Percentiles rank a stretch among this genome's conserved stretches.
These are phyloP conservation scores for Drosophila robusta DNA, from an alignment of 2,888 invertebrate genomes.

Conservation along the genomic window DNA sequence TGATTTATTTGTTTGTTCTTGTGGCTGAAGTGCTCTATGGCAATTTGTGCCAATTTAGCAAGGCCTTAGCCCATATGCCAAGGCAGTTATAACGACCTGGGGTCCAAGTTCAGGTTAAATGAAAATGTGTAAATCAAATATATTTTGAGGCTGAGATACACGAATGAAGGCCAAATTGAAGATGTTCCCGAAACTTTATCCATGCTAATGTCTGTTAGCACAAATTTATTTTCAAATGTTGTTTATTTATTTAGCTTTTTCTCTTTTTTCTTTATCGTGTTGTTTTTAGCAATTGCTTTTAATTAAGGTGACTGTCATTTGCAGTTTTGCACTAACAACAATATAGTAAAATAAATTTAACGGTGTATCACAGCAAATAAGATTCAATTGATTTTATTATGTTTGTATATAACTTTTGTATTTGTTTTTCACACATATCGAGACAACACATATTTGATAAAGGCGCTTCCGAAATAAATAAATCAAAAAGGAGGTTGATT, in stretches of 20 bases:
- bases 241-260: constrained; percentile 16
- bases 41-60: constrained; percentile 75
- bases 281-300: constrained; percentile 32
- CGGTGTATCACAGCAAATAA: constrained; percentile 57
- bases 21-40: constrained; percentile 35
- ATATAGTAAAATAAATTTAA: constrained; percentile 34
- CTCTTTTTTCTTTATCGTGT: constrained; percentile 9
- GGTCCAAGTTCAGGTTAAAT: constrained; percentile 30
- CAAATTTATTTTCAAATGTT: constrained; percentile 3
- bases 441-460: constrained; percentile 68
- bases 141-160: constrained; percentile 21
- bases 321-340: constrained; percentile 42
- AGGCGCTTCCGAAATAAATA: constrained; percentile 50
- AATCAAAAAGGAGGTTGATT: constrained; percentile 21
- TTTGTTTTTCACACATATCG: constrained; percentile 68
- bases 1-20: constrained; percentile 75
- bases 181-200: not conserved
- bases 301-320: constrained; percentile 37
- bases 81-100: constrained; percentile 36
- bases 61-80: constrained; percentile 30
- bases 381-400: constrained; percentile 39
- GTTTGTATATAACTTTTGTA: constrained; percentile 32
- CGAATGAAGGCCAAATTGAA: not conserved
- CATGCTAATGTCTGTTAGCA: not conserved
- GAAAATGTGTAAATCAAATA: constrained; percentile 66